Evolutionary conservation across 1,140 invertebrate genomes (phyloP).

Genomic region (Fopius arisanus): DNA sequence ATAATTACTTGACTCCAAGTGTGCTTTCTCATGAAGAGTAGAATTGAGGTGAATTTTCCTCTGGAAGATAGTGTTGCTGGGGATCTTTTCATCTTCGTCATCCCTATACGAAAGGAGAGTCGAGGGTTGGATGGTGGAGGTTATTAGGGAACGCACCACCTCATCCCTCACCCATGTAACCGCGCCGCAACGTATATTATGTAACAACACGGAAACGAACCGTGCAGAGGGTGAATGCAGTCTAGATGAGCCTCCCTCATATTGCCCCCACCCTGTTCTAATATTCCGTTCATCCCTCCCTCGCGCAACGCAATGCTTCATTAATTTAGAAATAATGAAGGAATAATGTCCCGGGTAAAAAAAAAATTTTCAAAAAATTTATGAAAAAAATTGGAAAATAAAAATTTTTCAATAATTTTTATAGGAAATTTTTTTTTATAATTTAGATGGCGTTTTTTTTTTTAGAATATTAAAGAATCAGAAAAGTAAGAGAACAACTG

Average conservation of each 20-base stretch:
- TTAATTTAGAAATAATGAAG: not conserved
- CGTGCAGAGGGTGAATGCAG: constrained; percentile 44
- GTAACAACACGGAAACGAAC: constrained; percentile 65
- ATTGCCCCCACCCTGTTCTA: not conserved
- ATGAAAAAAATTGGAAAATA: no score
- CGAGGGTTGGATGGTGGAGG: constrained; percentile 47
- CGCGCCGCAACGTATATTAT: constrained; percentile 64
- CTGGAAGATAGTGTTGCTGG: no score
- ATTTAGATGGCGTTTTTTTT: no score
- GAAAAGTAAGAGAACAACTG: no score
- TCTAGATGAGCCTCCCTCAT: constrained; percentile 29
- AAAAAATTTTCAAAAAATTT: no score
- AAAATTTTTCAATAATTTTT: no score
- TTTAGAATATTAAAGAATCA: no score
- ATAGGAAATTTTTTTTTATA: no score
- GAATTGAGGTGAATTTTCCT: no score
- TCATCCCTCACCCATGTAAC: constrained; percentile 63
- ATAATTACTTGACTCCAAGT: constrained; percentile 48
- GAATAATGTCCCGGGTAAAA: no score
- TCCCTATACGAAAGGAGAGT: not conserved
- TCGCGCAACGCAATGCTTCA: not conserved
- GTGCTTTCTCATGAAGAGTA: not conserved
- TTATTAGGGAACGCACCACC: constrained; percentile 64
- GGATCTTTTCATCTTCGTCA: not conserved
- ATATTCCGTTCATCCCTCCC: not conserved